Conservation (phyloP, 2,797 vertebrate genomes). For the Liasis olivaceus region DNA sequence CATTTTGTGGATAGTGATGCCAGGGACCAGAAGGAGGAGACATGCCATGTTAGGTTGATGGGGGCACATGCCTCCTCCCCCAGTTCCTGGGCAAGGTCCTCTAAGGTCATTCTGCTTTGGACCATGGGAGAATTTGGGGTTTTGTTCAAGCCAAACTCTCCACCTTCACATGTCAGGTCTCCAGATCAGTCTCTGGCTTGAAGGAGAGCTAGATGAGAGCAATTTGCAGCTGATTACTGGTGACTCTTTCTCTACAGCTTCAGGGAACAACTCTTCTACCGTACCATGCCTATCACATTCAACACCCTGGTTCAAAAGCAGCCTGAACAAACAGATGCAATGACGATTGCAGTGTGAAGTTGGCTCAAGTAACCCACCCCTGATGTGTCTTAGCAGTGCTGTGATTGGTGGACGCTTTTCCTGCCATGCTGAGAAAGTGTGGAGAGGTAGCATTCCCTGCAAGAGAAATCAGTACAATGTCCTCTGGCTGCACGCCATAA, state of each 20-base stretch:
- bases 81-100: neutral
- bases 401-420: neutral
- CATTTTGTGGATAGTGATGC: neutral
- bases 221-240: neutral
- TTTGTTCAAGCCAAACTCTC: neutral
- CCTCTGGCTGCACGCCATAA: neutral
- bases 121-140: neutral
- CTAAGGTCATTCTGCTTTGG: neutral
- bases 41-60: no score
- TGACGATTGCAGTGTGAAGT: neutral
- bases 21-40: neutral
- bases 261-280: neutral
- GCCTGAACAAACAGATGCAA: neutral
- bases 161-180: neutral
- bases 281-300: neutral
- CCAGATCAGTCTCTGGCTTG: neutral
- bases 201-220: neutral
- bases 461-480: neutral
- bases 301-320: neutral
- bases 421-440: neutral
- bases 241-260: neutral
- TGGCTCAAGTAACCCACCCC: neutral
- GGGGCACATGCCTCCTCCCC: neutral
- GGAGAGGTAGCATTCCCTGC: neutral
- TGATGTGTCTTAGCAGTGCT: neutral